Evolutionary conservation across 2,888 invertebrate genomes (phyloP).

Genomic region (Tetropium fuscum): DNA sequence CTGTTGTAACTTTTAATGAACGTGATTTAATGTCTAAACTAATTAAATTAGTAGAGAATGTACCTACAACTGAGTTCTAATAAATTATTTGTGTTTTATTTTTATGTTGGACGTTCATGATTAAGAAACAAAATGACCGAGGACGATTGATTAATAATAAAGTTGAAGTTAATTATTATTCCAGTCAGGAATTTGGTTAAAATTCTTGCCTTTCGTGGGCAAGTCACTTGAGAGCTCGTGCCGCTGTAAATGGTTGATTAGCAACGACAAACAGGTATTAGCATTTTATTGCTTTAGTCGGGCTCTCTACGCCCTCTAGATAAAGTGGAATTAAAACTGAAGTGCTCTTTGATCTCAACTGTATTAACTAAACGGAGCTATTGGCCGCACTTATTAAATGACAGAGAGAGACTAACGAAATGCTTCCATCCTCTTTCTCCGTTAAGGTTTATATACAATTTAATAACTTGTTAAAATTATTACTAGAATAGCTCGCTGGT

Average conservation of each 20-base stretch:
- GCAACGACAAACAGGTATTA: conserved; percentile 77
- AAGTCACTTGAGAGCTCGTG: conserved; percentile 48
- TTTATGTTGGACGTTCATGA: too few relatives aligned
- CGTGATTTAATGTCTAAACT: too few relatives aligned
- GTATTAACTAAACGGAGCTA: conserved; percentile 66
- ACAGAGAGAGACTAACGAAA: conserved; percentile 56
- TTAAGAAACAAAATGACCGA: too few relatives aligned
- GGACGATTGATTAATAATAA: conserved; percentile 3
- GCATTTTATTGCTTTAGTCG: conserved; percentile 75
- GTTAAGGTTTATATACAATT: conserved; percentile 46
- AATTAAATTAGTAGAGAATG: too few relatives aligned
- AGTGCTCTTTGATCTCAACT: conserved; percentile 69
- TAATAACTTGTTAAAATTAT: conserved; percentile 61
- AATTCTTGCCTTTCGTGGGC: conserved; percentile 34
- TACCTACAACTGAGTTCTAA: too few relatives aligned
- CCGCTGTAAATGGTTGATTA: conserved; percentile 69
- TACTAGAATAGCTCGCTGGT: conserved; percentile 38
- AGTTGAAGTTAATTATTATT: conserved; percentile 49
- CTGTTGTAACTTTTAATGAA: too few relatives aligned
- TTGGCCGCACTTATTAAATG: conserved; percentile 66
- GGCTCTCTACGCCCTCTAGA: conserved; percentile 67
- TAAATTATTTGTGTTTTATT: too few relatives aligned
- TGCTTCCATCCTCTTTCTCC: conserved; percentile 35
- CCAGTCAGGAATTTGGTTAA: conserved; percentile 32
- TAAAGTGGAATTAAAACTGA: conserved; percentile 71